A percentile compares a stretch with the other conserved stretches of the same genome.
Evolutionary conservation across 2,113 vertebrate genomes (phyloP).

Genomic region (Sinosuthora webbiana): DNA sequence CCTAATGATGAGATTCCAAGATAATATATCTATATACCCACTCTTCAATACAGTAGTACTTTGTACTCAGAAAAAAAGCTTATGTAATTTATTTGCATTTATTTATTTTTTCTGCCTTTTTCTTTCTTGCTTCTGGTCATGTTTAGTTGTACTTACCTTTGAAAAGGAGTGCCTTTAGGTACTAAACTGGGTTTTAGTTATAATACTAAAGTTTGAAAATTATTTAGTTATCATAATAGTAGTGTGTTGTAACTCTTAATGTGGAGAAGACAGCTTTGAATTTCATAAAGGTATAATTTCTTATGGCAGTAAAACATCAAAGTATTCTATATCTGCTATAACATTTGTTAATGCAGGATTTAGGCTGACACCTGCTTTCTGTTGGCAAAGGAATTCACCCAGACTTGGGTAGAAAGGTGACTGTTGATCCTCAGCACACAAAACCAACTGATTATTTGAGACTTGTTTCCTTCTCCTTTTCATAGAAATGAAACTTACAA

Average conservation of each 20-base stretch:
- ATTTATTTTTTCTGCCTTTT: neutral
- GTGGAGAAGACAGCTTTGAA: neutral
- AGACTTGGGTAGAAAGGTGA: neutral
- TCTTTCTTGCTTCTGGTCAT: neutral
- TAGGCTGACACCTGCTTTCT: neutral
- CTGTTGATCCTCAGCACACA: neutral
- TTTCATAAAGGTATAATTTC: neutral
- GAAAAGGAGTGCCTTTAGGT: neutral
- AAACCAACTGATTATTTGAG: neutral
- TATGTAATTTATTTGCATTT: neutral
- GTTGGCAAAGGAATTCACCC: neutral
- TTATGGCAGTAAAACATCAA: neutral
- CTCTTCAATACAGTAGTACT: neutral
- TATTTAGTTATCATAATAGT: neutral
- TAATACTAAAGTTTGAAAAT: neutral
- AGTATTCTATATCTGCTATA: neutral
- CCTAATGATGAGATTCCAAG: neutral
- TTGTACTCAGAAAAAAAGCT: neutral
- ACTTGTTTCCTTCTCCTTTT: conserved; percentile 6
- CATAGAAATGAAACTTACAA: neutral
- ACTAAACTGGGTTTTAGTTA: neutral
- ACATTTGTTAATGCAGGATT: neutral
- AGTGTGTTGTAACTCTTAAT: neutral
- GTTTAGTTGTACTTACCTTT: neutral
- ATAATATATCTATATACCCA: neutral